Evolutionary conservation across 2,113 vertebrate species (phyloP), one percentile per base, ranked within the genome.

Genomic region (Struthio camelus): DNA sequence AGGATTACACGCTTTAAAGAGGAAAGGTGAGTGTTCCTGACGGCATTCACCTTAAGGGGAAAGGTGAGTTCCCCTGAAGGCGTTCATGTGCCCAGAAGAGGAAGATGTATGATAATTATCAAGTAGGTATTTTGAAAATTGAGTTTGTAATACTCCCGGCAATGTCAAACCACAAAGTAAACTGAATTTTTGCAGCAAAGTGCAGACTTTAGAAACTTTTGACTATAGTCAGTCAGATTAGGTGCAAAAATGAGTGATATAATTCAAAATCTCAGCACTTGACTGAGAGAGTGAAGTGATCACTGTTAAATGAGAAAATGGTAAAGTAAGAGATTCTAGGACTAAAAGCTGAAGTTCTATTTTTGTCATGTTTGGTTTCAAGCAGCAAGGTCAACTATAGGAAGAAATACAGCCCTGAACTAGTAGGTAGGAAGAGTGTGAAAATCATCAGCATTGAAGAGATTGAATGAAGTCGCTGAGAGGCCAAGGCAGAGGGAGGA

Each of bases 71-170:
- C 75, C 87, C 87, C 94, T 92, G 81, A 92, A 94, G 91, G 94
- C 73, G 4, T n/a, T 42, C 12, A 42, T 12, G 72, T 56, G 40
- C 84, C 91, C 27, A n/a, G 75, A 85, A 89, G 66, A 82, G 58
- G 70, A 85, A 85, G 79, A 75, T 77, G 75, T 73, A 85, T 94
- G 78, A 81, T 92, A 77, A 95, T 89, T 67, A 69, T 40, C 66
- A 7, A 85, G 64, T 85, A 9, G 87, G 56, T 67, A 77, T 92
- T 91, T 89, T 93, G 81, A 94, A 94, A 77, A 36, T 62, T 89
- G 54, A 64, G 53, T 93, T 94, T 95, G 81, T 92, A 89, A 62
- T 87, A 87, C 92, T 94, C 22, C 27, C 3, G 96, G 91, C 91
- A 22, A 83, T 44, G 10, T 28, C 1, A 7, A 96, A 80, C 62